phyloP scores from a whole-genome alignment of 2,888 invertebrate genomes.

The Lycocerus yunnanus region DNA sequence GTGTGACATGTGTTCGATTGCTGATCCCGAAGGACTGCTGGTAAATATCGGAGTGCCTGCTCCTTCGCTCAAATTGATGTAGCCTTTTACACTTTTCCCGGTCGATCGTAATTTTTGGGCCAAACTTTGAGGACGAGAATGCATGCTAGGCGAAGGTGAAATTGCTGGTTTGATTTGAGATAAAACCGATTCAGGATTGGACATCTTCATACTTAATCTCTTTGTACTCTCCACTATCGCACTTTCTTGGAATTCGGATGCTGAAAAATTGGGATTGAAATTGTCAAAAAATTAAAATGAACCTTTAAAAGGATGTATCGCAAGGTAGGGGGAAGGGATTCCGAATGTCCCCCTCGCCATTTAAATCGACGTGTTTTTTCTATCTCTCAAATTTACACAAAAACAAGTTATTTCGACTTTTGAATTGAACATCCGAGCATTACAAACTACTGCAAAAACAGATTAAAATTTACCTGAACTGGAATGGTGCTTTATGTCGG shows the following conservation, averaged over 20 bases:
- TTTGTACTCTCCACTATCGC: slow-evolving; percentile 56
- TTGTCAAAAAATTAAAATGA: no score
- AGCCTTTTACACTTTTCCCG: slow-evolving; percentile 82
- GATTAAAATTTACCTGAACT: slow-evolving; percentile 59
- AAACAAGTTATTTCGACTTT: no score
- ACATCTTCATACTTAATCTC: slow-evolving; percentile 54
- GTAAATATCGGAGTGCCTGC: slow-evolving; percentile 71
- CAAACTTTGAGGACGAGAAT: slow-evolving; percentile 80
- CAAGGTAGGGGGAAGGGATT: no score
- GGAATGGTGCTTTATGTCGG: slow-evolving; percentile 64
- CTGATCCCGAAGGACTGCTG: slow-evolving; percentile 65
- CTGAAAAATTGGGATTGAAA: slow-evolving; percentile 53
- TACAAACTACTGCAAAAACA: no score
- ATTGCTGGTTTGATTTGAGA: slow-evolving; percentile 54
- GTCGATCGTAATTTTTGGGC: slow-evolving; percentile 86
- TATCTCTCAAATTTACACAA: no score
- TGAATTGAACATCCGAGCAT: no score
- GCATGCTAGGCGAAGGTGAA: slow-evolving; percentile 61
- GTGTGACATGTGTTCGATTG: slow-evolving; percentile 57
- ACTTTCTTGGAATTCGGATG: slow-evolving; percentile 68
- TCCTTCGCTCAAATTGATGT: slow-evolving; percentile 80
- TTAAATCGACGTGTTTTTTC: no score
- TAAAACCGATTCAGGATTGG: slow-evolving; percentile 51
- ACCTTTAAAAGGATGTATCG: no score
- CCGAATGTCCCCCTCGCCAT: no score